Base-by-base conservation (phyloP, 2,797 vertebrate genomes). In the Betta splendens region DNA sequence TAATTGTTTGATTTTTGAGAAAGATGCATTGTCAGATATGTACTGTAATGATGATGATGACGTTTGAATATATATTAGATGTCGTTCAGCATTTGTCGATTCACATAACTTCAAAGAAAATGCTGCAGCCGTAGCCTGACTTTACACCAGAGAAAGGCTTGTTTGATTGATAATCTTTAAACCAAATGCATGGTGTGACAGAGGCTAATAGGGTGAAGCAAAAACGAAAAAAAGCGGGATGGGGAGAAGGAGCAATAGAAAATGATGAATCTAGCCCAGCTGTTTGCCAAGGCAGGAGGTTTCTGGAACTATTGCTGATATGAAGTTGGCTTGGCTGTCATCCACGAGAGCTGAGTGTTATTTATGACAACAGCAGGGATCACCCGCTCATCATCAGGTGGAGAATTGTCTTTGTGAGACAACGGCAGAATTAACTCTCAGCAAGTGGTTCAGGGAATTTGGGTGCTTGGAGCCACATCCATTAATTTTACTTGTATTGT, bases 261-360 rank as follows among this genome's bases (percentile, higher is more conserved):
- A 75, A 73, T 87, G 78, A 89, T 84, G 49, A 84, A 89, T 89
- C 62, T 74, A n/a, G 31, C 28, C 68, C 69, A 86, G 77, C 75
- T 86, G 73, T 80, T 82, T 81, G 76, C 77, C 68, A 77, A 81
- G 75, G 68, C 64, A 36, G 77, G 74, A 80, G 69, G 60, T 81
- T 84, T 82, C 79, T 79, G 76, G 69, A 75, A 68, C 47, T 68
- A 65, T 59, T 64, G 69, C 66, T 68, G 45, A 75, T 73, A 77
- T 81, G 72, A 82, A 85, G 63, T 75, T 49, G 20, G 28, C 31
- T 77, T 86, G 81, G 79, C 77, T 55, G 67, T 69, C 61, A 47
- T 85, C 83, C 85, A 81, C 73, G 52, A 73, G 71, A 58, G 64
- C 75, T 53, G 75, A 72, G 56, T 72, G 66, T 87, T 83, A 86